Evolutionary conservation across 2,888 invertebrate genomes (phyloP).

Genomic region (Patella ulyssiponensis): DNA sequence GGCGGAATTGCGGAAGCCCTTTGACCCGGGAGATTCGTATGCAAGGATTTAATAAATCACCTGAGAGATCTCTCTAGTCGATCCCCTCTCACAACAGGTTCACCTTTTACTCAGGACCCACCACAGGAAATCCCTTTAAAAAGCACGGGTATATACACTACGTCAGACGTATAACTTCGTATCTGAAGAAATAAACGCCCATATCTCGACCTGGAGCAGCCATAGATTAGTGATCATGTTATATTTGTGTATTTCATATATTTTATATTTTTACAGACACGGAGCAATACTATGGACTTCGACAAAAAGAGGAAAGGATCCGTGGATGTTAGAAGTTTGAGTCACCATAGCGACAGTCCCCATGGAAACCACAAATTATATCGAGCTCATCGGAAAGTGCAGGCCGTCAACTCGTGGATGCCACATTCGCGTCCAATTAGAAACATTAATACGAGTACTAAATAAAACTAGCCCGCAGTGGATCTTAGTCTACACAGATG

Average conservation of each 20-base stretch:
- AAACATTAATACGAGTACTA: slow-evolving; percentile 2
- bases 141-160: too few species aligned
- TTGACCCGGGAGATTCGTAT: too few species aligned
- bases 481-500: too few species aligned
- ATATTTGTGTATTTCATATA: neutral
- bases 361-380: neutral
- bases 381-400: neutral
- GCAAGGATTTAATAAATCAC: too few species aligned
- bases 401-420: slow-evolving; percentile 7
- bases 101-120: too few species aligned
- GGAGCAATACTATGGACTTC: neutral
- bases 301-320: neutral
- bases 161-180: too few species aligned
- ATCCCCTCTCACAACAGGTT: too few species aligned
- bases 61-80: too few species aligned
- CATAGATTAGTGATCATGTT: neutral
- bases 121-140: too few species aligned
- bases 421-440: neutral
- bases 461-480: neutral
- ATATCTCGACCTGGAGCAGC: neutral
- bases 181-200: neutral
- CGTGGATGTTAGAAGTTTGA: neutral
- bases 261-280: neutral
- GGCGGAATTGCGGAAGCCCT: too few species aligned
- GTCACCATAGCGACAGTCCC: neutral